phyloP scores from a whole-genome alignment of 2,113 vertebrate genomes.

The Bostrychus sinensis region DNA sequence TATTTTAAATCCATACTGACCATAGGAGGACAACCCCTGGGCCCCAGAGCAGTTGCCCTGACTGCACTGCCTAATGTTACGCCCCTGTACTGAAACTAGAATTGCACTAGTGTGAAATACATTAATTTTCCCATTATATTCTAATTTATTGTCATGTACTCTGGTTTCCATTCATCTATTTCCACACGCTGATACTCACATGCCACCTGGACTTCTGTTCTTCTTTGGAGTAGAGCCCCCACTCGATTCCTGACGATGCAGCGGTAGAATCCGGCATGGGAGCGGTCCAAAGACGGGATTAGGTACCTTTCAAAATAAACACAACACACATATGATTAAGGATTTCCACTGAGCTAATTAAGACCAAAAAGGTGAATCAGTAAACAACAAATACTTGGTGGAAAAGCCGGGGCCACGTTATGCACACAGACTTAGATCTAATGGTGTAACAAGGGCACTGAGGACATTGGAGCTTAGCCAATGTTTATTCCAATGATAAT shows the following conservation, averaged over 20 bases:
- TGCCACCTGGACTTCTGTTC: slow-evolving; percentile 96
- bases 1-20: no score
- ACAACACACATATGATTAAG: slow-evolving; percentile 33
- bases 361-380: slow-evolving; percentile 23
- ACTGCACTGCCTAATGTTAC: no score
- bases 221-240: slow-evolving; percentile 93
- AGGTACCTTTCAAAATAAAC: slow-evolving; percentile 85
- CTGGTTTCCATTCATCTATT: slow-evolving; percentile 3
- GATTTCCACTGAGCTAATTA: slow-evolving; percentile 20
- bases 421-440: slow-evolving; percentile 38
- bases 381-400: neutral
- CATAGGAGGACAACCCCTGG: no score
- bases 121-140: no score
- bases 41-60: no score
- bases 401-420: neutral
- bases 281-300: slow-evolving; percentile 93
- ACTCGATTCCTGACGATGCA: slow-evolving; percentile 96
- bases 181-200: slow-evolving; percentile 84
- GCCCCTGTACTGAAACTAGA: no score
- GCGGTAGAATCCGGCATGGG: slow-evolving; percentile 94
- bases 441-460: slow-evolving; percentile 59
- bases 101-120: no score
- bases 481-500: slow-evolving; percentile 71
- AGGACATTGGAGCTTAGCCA: slow-evolving; percentile 67
- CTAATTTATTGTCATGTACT: no score